A percentile compares a stretch with the other conserved stretches of the same genome.
Conservation (phyloP, 2,113 vertebrate genomes). For the Rhipidura dahli region DNA sequence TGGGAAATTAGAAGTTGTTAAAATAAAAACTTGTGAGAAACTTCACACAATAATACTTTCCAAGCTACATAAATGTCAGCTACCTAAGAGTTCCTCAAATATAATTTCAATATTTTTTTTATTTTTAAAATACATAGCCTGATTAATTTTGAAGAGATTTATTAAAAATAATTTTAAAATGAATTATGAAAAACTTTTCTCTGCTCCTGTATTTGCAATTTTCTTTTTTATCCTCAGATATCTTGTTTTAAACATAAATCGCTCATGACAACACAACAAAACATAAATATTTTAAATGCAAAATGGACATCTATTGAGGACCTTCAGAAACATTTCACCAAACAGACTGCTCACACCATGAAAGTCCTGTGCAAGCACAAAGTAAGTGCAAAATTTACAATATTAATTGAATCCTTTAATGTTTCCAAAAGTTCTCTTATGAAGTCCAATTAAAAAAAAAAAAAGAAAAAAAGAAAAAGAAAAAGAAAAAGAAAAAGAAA, state of each 20-base stretch:
- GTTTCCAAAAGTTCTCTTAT: not conserved
- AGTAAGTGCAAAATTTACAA: not conserved
- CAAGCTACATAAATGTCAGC: not conserved
- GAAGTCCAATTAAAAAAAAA: not conserved
- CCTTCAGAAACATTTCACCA: not conserved
- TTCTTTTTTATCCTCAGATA: not conserved
- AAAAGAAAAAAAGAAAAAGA: not conserved
- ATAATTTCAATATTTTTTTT: not conserved
- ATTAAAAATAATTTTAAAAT: not conserved
- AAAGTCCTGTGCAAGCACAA: not conserved
- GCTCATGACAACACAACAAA: not conserved
- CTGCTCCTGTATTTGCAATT: not conserved
- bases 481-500: not conserved
- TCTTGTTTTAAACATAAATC: not conserved
- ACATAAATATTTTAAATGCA: not conserved
- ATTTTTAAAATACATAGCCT: not conserved
- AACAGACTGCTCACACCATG: not conserved
- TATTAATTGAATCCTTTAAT: not conserved
- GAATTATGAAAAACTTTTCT: not conserved
- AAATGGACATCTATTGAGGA: not conserved
- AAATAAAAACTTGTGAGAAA: not conserved
- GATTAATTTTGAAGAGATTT: not conserved
- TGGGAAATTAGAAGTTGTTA: not conserved
- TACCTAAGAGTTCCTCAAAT: not conserved
- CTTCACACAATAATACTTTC: not conserved